These are phyloP conservation scores for Rhodinocichla rosea DNA, from an alignment of 2,113 vertebrate genomes.

Conservation along the genomic window DNA sequence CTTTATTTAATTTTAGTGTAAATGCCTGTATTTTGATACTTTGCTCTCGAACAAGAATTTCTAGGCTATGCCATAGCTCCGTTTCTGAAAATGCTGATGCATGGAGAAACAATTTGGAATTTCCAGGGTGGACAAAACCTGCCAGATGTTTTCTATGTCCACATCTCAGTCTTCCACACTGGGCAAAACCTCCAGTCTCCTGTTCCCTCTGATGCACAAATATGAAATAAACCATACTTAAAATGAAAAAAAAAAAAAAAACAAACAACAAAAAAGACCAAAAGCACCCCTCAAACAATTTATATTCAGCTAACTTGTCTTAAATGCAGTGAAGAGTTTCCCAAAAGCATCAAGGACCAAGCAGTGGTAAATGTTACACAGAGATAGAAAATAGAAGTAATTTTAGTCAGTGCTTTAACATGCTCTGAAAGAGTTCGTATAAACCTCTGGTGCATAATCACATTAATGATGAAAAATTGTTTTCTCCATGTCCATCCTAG, in stretches of 20 bases:
- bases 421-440: not conserved
- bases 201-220: not conserved
- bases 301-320: not conserved
- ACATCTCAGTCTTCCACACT: not conserved
- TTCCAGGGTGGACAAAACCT: not conserved
- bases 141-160: not conserved
- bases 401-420: not conserved
- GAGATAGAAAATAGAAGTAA: not conserved
- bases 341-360: not conserved
- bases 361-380: not conserved
- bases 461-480: not conserved
- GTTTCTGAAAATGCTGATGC: not conserved
- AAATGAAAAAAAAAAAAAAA: not conserved
- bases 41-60: not conserved
- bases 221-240: not conserved
- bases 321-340: not conserved
- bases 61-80: not conserved
- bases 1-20: not conserved
- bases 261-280: accelerated
- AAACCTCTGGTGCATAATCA: not conserved
- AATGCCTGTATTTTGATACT: not conserved
- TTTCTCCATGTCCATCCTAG: not conserved
- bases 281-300: not conserved
- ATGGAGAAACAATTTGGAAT: not conserved
- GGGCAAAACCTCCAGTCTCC: not conserved